A percentile compares a stretch with the other conserved stretches of the same genome.
Evolutionary conservation across 2,888 invertebrate genomes (phyloP).

Genomic region (Catocala fraxini): DNA sequence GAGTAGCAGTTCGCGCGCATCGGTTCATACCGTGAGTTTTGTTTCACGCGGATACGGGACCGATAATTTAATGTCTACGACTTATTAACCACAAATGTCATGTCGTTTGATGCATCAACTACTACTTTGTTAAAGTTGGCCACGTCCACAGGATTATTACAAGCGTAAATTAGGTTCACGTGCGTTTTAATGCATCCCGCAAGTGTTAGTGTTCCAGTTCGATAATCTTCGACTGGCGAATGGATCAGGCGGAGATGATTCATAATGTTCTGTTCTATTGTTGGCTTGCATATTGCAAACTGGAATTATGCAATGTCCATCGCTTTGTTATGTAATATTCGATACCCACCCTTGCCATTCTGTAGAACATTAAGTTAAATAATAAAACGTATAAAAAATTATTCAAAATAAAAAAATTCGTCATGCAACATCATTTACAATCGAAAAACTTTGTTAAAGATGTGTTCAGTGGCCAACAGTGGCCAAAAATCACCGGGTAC

Average conservation of each 20-base stretch:
- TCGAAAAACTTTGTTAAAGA: too few species aligned
- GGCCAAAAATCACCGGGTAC: too few species aligned
- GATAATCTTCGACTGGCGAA: slow-evolving; percentile 84
- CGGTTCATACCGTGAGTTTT: slow-evolving; percentile 67
- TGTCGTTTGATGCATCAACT: slow-evolving; percentile 82
- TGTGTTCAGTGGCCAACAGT: too few species aligned
- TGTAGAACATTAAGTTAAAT: not conserved
- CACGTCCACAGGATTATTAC: slow-evolving; percentile 70
- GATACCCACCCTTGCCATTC: slow-evolving; percentile 15
- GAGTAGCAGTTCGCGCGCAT: slow-evolving; percentile 69
- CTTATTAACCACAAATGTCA: slow-evolving; percentile 81
- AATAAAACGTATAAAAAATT: too few species aligned
- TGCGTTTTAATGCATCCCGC: slow-evolving; percentile 85
- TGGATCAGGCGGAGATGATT: slow-evolving; percentile 83
- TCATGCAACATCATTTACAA: too few species aligned
- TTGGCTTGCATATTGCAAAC: slow-evolving; percentile 78
- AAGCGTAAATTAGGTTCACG: slow-evolving; percentile 85
- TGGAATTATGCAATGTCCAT: slow-evolving; percentile 80
- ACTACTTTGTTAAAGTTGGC: slow-evolving; percentile 82
- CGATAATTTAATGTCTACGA: slow-evolving; percentile 78
- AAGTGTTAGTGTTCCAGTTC: slow-evolving; percentile 84
- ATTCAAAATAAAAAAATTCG: too few species aligned
- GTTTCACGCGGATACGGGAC: slow-evolving; percentile 61
- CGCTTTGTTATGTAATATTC: slow-evolving; percentile 59
- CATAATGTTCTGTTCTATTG: slow-evolving; percentile 84